A percentile compares a stretch with the other conserved stretches of the same genome.
Conservation (phyloP, 2,797 vertebrate genomes). For the Crypturellus tataupa region DNA sequence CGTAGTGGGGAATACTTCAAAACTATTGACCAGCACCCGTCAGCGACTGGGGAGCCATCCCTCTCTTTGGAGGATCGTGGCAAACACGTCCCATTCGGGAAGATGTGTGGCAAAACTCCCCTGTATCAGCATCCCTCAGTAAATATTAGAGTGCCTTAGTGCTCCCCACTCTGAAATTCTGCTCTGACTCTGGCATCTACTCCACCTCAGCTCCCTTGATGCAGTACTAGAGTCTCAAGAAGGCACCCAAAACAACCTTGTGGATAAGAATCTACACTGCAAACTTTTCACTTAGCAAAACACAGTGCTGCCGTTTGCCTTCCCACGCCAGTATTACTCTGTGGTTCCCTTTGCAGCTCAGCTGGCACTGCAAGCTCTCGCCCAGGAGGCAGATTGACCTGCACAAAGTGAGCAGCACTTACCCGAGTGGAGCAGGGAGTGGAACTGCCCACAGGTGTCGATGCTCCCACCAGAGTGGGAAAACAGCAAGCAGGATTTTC, state of each 20-base stretch:
- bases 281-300: slow-evolving; percentile 3
- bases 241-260: background rate
- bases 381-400: background rate
- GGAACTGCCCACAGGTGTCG: background rate
- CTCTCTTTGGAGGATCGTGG: background rate
- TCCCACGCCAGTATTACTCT: background rate
- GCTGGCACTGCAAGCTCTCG: background rate
- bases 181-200: slow-evolving; percentile 11
- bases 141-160: slow-evolving; percentile 22
- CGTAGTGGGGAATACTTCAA: background rate
- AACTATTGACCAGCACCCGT: background rate
- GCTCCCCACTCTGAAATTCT: slow-evolving; percentile 14
- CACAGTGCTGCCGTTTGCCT: background rate
- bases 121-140: slow-evolving; percentile 36
- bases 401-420: background rate
- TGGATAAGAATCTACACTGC: slow-evolving; percentile 13
- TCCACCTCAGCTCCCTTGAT: slow-evolving; percentile 6
- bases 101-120: slow-evolving; percentile 20
- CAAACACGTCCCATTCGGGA: background rate
- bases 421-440: background rate
- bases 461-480: background rate
- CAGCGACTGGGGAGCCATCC: slow-evolving; percentile 34
- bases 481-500: background rate
- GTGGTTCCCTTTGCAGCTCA: background rate
- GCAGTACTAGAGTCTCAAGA: background rate